These are phyloP conservation scores for Rhincodon typus DNA, from an alignment of 2,797 vertebrate species.

Conservation along the genomic window DNA sequence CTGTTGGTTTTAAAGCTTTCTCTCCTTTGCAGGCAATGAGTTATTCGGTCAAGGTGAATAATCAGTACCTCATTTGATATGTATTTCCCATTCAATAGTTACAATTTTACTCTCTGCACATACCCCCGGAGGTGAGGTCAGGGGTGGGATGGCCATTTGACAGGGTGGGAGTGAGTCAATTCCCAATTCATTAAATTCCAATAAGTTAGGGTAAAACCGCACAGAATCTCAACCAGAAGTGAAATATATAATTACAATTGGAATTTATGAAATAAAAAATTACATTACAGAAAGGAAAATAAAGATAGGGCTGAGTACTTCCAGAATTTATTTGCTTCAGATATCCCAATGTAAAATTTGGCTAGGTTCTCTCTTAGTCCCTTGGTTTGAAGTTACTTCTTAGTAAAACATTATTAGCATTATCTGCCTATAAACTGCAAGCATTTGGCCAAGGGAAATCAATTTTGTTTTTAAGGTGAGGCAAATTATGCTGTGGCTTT, in stretches of 20 bases:
- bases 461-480: not conserved
- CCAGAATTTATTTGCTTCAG: not conserved
- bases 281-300: not conserved
- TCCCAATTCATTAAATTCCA: too few relatives aligned
- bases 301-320: not conserved
- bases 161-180: too few relatives aligned
- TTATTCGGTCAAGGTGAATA: too few relatives aligned
- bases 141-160: too few relatives aligned
- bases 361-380: not conserved
- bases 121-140: too few relatives aligned
- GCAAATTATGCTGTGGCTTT: not conserved
- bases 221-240: not conserved
- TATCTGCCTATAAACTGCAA: not conserved
- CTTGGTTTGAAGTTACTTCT: not conserved
- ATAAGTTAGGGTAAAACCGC: too few relatives aligned
- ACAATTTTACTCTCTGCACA: too few relatives aligned
- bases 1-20: not conserved
- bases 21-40: not conserved
- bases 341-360: not conserved
- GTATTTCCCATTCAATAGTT: too few relatives aligned
- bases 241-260: not conserved
- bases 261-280: not conserved
- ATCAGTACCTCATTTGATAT: too few relatives aligned
- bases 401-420: not conserved
- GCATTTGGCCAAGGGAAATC: not conserved